These are phyloP conservation scores for Alaudala cheleensis DNA, from an alignment of 2,113 vertebrate genomes.

Conservation along the genomic window DNA sequence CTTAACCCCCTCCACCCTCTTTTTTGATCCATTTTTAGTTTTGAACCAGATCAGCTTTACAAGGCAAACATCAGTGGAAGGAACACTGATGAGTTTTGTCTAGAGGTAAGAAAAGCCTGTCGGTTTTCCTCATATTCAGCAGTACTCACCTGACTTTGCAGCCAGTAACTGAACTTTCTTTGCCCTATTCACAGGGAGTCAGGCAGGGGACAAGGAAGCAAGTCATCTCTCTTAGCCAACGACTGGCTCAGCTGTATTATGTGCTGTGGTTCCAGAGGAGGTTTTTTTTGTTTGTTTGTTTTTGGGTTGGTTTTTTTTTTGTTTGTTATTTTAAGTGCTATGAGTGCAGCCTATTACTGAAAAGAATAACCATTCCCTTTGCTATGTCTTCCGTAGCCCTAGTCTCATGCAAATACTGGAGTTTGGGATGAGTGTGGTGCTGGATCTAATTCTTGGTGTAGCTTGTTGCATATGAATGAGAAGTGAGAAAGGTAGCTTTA, in stretches of 20 bases:
- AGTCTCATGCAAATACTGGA: no score
- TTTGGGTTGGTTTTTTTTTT: not conserved
- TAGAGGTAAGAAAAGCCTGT: not conserved
- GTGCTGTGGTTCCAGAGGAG: not conserved
- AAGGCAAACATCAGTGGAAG: not conserved
- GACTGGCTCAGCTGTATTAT: not conserved
- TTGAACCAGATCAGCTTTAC: not conserved
- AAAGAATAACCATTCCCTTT: no score
- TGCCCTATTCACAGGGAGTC: not conserved
- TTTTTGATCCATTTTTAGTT: not conserved
- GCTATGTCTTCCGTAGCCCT: no score
- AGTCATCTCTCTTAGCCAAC: not conserved
- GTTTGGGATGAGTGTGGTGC: no score
- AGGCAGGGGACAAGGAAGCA: not conserved
- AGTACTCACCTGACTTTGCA: not conserved
- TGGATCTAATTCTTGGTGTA: no score
- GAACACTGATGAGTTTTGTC: not conserved
- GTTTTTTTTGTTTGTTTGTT: not conserved
- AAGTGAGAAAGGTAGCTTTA: not conserved
- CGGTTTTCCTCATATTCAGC: not conserved
- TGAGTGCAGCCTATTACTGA: no score
- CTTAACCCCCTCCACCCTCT: rapidly evolving
- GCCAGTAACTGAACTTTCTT: not conserved
- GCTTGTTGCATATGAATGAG: not conserved
- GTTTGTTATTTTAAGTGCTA: no score